Evolutionary conservation across 2,888 invertebrate species (phyloP).

Genomic region (Amorpha juglandis): DNA sequence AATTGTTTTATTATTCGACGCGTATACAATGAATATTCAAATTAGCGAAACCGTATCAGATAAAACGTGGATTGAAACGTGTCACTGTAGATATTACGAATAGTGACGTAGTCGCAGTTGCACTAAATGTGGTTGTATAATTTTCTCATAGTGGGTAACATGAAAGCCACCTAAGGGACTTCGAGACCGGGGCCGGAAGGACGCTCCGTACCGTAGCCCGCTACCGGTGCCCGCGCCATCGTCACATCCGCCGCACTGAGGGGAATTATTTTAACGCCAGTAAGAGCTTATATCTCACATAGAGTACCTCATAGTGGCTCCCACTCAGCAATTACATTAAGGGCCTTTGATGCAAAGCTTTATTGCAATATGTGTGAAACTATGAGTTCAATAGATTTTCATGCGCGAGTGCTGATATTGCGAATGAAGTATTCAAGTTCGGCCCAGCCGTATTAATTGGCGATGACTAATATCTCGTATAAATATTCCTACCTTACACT

Average conservation of each 20-base stretch:
- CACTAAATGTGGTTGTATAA: slow-evolving; percentile 53
- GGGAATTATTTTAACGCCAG: slow-evolving; percentile 65
- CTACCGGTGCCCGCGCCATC: slow-evolving; percentile 57
- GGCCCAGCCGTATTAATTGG: slow-evolving; percentile 2
- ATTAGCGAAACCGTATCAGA: not conserved
- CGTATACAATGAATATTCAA: slow-evolving; percentile 12
- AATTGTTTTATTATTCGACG: not conserved
- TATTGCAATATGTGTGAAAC: slow-evolving; percentile 46
- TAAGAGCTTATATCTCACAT: slow-evolving; percentile 46
- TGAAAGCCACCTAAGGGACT: slow-evolving; percentile 56
- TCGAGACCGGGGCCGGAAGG: slow-evolving; percentile 58
- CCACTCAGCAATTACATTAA: slow-evolving; percentile 60
- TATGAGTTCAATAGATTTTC: slow-evolving; percentile 43
- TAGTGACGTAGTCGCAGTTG: slow-evolving; percentile 38
- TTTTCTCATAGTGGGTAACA: slow-evolving; percentile 52
- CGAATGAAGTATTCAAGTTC: slow-evolving; percentile 27
- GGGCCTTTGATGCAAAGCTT: slow-evolving; percentile 53
- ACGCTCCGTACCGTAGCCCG: slow-evolving; percentile 59
- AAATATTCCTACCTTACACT: not conserved
- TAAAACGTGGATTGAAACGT: not conserved
- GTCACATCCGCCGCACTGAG: slow-evolving; percentile 59
- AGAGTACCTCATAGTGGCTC: slow-evolving; percentile 26
- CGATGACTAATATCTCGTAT: slow-evolving; percentile 9
- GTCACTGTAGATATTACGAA: slow-evolving; percentile 25
- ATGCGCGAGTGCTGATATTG: slow-evolving; percentile 25